Base-by-base conservation (phyloP, 2,888 invertebrate species). In the Ceramica pisi region DNA sequence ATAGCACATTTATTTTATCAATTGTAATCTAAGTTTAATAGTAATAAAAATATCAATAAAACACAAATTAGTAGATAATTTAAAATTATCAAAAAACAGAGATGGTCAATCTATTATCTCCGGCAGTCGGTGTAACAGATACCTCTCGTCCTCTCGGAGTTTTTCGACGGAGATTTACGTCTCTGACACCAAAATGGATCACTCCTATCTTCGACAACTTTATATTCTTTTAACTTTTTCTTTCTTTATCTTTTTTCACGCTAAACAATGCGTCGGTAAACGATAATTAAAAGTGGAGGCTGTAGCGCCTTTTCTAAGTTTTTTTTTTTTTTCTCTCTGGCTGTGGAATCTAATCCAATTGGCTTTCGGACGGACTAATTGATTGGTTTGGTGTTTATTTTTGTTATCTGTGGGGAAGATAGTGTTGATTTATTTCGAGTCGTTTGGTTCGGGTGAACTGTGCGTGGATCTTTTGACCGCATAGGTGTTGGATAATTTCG, bases 231-330 rank as follows among this genome's bases (percentile, higher is more conserved):
- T 82, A 78, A 80, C 75, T 78, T 85, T 84, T 88, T 89, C 84
- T 86, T 83, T 71, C 51, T 62, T 62, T 67, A 68, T 67, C 66
- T 89, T 83, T 88, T 82, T 85, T 84, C 73, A 78, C 83, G 76
- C 86, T 83, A 92, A 92, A 93, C 93, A 93, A 92, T 91, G 86
- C 90, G 90, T 87, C 92, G 91, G 93, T 93, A 92, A 92, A 91
- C 90, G 92, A 92, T 94, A 93, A 94, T 94, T 95, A 94, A 94
- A 93, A 94, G 90, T 90, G 89, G 91, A 90, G 89, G 88, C 87
- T 88, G 85, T 85, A 89, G 89, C 91, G 90, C 89, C 89, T 90
- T 86, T 89, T 53, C 48, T 59, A 66, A 78, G 16, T 8, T 55
- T 31, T 69, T 90, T 82, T 87, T 38, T 71, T 78, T 79, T 81